Conservation (phyloP, 1,140 invertebrate species). For the Bombus fervidus region DNA sequence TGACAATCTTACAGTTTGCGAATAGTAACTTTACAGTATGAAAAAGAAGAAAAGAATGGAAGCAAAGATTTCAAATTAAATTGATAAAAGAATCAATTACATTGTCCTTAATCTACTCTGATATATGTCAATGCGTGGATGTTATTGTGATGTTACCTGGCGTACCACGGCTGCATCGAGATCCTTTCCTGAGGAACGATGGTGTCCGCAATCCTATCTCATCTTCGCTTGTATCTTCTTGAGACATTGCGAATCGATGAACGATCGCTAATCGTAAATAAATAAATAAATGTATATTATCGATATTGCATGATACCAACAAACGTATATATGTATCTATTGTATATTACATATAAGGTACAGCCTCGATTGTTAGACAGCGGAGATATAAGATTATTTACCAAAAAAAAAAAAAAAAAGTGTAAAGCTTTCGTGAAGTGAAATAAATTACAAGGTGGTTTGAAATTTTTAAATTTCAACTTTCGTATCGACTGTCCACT, state of each 20-base stretch:
- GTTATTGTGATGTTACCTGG: conserved; percentile 12
- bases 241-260: not conserved
- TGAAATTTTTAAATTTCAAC: not conserved
- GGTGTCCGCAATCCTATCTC: conserved; percentile 63
- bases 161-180: conserved; percentile 43
- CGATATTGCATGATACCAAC: too few species aligned
- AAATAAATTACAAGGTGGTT: too few species aligned
- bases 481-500: not conserved
- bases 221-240: conserved; percentile 64
- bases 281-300: too few species aligned
- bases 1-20: too few species aligned
- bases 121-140: not conserved
- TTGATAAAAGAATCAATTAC: not conserved
- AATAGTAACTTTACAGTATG: not conserved
- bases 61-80: not conserved
- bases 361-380: too few species aligned
- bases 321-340: too few species aligned
- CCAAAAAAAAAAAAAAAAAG: too few species aligned
- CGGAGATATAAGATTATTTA: not conserved
- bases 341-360: too few species aligned
- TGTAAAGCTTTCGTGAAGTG: too few species aligned
- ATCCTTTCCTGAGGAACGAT: conserved; percentile 45
- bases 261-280: too few species aligned
- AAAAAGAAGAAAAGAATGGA: not conserved
- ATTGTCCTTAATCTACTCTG: not conserved